Evolutionary conservation across 2,797 vertebrate genomes (phyloP).

Genomic region (Ceryle rudis): DNA sequence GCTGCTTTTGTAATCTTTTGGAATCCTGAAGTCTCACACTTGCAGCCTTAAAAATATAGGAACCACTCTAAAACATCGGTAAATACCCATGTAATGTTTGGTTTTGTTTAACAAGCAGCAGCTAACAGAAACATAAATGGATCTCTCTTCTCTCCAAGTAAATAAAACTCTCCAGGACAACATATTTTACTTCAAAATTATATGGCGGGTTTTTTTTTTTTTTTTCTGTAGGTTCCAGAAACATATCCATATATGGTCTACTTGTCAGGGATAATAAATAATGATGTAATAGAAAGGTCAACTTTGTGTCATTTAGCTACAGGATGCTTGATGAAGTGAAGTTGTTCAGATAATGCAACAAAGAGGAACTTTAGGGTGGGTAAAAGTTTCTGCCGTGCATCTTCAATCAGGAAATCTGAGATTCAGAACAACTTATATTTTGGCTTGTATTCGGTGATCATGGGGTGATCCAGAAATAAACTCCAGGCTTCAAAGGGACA

Average conservation of each 20-base stretch:
- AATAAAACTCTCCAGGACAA: constrained; percentile 14
- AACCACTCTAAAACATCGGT: neutral
- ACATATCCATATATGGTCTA: constrained; percentile 84
- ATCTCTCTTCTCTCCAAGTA: neutral
- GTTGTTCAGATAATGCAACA: constrained; percentile 51
- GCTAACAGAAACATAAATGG: constrained; percentile 16
- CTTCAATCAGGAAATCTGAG: constrained; percentile 82
- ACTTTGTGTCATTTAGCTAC: constrained; percentile 64
- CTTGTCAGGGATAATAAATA: constrained; percentile 78
- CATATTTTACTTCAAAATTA: constrained; percentile 43
- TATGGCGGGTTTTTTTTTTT: constrained; percentile 7
- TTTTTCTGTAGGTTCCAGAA: constrained; percentile 73
- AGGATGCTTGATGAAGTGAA: constrained; percentile 65
- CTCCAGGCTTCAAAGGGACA: constrained; percentile 79
- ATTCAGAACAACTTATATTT: constrained; percentile 78
- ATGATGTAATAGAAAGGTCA: constrained; percentile 76
- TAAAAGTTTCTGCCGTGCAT: constrained; percentile 53
- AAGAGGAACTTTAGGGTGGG: constrained; percentile 49
- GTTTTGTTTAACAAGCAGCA: neutral
- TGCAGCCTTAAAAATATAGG: neutral
- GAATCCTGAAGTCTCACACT: constrained; percentile 6
- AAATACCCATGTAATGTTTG: neutral
- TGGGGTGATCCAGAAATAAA: constrained; percentile 86
- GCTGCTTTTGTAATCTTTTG: constrained; percentile 23
- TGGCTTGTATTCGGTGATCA: constrained; percentile 82